These are phyloP conservation scores for Alfaro cultratus DNA, from an alignment of 2,797 vertebrate species.

Conservation along the genomic window DNA sequence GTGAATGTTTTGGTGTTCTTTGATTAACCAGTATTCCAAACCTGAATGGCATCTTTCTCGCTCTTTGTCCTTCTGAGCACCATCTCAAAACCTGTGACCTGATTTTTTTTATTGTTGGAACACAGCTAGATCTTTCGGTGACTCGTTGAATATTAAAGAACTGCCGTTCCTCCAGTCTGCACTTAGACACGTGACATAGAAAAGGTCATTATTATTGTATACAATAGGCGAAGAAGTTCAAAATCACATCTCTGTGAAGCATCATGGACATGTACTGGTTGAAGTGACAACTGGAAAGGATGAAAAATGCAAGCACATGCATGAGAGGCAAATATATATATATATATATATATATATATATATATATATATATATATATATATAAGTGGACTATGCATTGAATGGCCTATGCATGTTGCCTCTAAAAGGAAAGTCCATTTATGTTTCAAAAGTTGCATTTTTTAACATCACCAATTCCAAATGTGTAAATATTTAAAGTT, in stretches of 20 bases:
- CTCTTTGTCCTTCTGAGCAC: not conserved
- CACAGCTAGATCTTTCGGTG: not conserved
- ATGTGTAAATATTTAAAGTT: not conserved
- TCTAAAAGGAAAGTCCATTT: not conserved
- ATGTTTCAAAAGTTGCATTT: not conserved
- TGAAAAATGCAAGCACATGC: not conserved
- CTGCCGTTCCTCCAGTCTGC: constrained; percentile 5
- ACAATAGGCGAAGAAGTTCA: not conserved
- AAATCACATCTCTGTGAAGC: constrained; percentile 10
- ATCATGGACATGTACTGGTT: not conserved
- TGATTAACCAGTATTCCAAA: not conserved
- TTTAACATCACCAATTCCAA: not conserved
- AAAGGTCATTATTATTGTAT: constrained; percentile 15
- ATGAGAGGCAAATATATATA: too few relatives aligned
- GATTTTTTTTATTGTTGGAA: constrained; percentile 14
- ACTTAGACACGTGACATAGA: not conserved
- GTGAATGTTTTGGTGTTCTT: not conserved
- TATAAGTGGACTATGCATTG: too few relatives aligned
- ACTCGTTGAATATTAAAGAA: constrained; percentile 17
- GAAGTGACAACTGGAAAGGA: not conserved
- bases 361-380: too few relatives aligned
- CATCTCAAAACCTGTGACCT: constrained; percentile 11
- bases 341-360: too few relatives aligned
- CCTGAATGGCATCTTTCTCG: not conserved
- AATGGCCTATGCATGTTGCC: not conserved